Base-by-base conservation (phyloP, 2,888 invertebrate genomes). In the Ditula angustiorana region DNA sequence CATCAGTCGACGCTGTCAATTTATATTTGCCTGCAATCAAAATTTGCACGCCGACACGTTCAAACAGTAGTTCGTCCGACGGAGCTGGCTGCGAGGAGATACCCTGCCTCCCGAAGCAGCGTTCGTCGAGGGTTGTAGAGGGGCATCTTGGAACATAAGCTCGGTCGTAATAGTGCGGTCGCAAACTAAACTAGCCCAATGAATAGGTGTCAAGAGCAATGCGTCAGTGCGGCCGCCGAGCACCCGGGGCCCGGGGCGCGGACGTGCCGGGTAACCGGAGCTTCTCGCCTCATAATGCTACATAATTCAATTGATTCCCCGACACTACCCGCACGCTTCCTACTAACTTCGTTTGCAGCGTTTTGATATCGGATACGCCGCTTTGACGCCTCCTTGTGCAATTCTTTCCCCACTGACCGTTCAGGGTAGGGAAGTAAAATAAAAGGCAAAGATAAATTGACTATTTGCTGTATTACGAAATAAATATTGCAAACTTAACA, bases 301-400 rank as follows among this genome's bases (percentile, higher is more conserved):
- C 90, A 85, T 91, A 91, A 92, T 90, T 90, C 92, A 90, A 92
- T 92, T 92, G 90, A 88, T 90, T 88, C 88, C 86, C 90, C 90
- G 83, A 89, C 90, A 89, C 91, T 90, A 88, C 88, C 90, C 90
- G 85, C 91, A 90, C 90, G 90, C 88, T 89, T 86, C 83, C 80
- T 82, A 74, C 76, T 92, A 92, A 92, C 92, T 91, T 92, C 89
- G 87, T 92, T 91, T 89, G 76, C 75, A 87, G 77, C 92, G 90
- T 91, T 92, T 91, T 91, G 92, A 92, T 92, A 92, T 92, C 90
- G 86, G 92, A 92, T 92, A 87, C 90, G 80, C 77, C 85, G 86
- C 78, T 89, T 87, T 85, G 83, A 88, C 88, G 86, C 86, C 87
- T 89, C 82, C 87, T 88, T 82, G 80, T 74, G 80, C 85, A 82